Conservation (phyloP, 2,797 vertebrate species). For the Eulemur rubriventer region DNA sequence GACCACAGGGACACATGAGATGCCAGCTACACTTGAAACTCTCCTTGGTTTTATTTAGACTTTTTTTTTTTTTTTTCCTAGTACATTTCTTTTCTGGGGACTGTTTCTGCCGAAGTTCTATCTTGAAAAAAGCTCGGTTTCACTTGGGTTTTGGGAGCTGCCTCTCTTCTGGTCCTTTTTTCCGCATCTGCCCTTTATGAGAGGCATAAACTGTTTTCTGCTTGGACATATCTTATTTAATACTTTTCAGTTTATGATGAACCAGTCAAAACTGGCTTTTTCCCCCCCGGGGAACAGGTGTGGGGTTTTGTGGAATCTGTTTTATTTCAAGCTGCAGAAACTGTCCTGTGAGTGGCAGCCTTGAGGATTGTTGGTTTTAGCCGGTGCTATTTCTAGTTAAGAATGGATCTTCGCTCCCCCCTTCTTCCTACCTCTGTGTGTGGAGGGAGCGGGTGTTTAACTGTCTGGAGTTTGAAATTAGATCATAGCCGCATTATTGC, state of each 20-base stretch:
- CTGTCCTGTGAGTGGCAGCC: conserved; percentile 68
- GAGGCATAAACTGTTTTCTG: background rate
- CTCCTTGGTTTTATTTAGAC: background rate
- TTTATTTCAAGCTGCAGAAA: conserved; percentile 53
- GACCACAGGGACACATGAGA: background rate
- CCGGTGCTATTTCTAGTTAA: background rate
- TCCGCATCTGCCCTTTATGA: background rate
- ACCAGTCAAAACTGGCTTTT: background rate
- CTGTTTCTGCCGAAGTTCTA: background rate
- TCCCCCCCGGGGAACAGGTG: background rate
- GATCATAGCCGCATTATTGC: conserved; percentile 5
- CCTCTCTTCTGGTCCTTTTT: background rate
- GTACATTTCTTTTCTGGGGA: background rate
- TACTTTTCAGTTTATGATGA: background rate
- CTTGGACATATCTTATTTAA: conserved; percentile 1
- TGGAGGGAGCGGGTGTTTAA: background rate
- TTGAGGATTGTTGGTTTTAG: background rate
- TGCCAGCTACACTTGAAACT: background rate
- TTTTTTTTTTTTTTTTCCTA: background rate
- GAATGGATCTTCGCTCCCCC: background rate
- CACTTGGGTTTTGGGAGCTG: background rate
- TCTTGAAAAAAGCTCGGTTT: background rate
- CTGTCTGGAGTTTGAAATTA: conserved; percentile 38
- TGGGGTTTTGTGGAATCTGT: background rate
- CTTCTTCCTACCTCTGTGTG: background rate